Evolutionary conservation across 1,140 invertebrate species (phyloP).

Genomic region (Magallana ariakensis): DNA sequence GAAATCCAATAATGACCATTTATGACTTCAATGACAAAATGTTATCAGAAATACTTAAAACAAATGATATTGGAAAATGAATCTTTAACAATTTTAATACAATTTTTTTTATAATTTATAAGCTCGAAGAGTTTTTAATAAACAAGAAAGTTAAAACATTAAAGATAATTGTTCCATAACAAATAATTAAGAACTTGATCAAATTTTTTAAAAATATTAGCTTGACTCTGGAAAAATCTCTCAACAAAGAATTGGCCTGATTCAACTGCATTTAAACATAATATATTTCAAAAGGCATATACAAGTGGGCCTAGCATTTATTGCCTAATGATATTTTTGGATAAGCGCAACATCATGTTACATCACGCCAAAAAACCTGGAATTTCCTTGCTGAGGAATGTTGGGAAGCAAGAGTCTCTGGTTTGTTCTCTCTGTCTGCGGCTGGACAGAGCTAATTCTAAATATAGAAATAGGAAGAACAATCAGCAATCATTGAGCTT

Average conservation of each 20-base stretch:
- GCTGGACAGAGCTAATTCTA: slow-evolving; percentile 30
- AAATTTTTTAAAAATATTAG: background rate
- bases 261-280: background rate
- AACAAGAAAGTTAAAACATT: too few relatives aligned
- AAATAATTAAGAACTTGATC: too few relatives aligned
- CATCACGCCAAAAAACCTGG: slow-evolving; percentile 25
- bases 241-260: too few relatives aligned
- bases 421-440: slow-evolving; percentile 26
- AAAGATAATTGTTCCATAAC: too few relatives aligned
- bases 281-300: background rate
- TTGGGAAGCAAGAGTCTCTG: slow-evolving; percentile 18
- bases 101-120: too few relatives aligned
- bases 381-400: slow-evolving; percentile 23
- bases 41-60: too few relatives aligned
- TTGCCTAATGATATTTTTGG: slow-evolving; percentile 29
- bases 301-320: background rate
- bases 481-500: too few relatives aligned
- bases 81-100: too few relatives aligned
- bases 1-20: too few relatives aligned
- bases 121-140: too few relatives aligned
- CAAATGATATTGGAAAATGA: too few relatives aligned
- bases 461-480: background rate
- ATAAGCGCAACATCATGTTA: background rate
- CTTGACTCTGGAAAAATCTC: background rate
- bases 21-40: too few relatives aligned